These are phyloP conservation scores for Enteromius anoplus DNA, from an alignment of 2,797 vertebrate genomes.

Conservation along the genomic window DNA sequence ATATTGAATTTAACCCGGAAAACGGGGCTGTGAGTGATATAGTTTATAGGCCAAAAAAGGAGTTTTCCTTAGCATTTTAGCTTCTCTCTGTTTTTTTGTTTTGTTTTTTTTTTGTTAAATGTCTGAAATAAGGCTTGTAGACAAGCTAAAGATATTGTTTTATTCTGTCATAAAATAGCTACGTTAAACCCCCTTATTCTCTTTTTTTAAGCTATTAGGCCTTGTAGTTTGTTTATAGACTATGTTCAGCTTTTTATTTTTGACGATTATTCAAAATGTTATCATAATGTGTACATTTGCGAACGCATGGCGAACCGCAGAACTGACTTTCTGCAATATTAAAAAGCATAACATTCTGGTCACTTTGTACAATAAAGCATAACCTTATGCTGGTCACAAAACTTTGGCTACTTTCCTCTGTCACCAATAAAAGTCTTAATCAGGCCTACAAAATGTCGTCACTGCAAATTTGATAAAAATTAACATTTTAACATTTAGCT, in stretches of 20 bases:
- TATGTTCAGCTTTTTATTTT: background rate
- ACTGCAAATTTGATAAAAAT: background rate
- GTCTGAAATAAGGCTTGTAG: background rate
- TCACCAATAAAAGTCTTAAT: background rate
- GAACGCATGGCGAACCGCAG: background rate
- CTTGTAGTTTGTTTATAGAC: background rate
- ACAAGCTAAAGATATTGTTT: background rate
- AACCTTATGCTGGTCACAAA: background rate
- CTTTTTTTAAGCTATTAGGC: background rate
- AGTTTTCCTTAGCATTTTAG: constrained; percentile 6
- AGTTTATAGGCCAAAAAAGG: background rate
- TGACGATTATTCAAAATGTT: background rate
- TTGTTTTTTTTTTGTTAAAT: background rate
- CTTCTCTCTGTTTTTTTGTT: no score
- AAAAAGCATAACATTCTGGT: no score
- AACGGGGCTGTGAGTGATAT: background rate
- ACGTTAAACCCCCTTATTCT: no score
- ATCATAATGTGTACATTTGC: background rate
- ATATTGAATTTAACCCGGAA: background rate
- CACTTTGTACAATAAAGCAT: background rate
- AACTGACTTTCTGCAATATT: background rate
- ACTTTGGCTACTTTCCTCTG: background rate
- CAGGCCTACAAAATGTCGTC: background rate
- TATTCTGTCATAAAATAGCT: background rate
- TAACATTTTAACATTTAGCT: background rate